Conservation (phyloP, 2,113 vertebrate species). For the Mustelus asterias region DNA sequence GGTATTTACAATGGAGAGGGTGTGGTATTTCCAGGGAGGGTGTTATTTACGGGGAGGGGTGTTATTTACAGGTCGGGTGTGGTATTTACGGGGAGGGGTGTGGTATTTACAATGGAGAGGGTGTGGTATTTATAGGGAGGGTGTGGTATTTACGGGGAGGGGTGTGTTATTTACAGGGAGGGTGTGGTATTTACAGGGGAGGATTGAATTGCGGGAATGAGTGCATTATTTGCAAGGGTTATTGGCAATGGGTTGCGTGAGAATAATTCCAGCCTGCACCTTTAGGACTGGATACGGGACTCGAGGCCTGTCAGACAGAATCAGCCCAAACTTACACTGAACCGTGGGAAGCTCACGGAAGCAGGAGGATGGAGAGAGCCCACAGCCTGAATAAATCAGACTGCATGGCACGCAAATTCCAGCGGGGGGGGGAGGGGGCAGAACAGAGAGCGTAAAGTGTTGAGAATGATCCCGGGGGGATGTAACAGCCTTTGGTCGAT, state of each 20-base stretch:
- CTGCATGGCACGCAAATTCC: not conserved
- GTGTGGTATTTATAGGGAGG: too few relatives aligned
- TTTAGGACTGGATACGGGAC: not conserved
- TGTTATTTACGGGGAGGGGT: too few relatives aligned
- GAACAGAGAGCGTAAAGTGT: not conserved
- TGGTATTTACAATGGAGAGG: too few relatives aligned
- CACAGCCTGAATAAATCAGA: not conserved
- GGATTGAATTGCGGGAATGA: not conserved
- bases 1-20: too few relatives aligned
- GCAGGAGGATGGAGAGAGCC: not conserved
- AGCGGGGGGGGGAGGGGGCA: not conserved
- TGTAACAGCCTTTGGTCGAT: not conserved
- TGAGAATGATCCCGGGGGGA: not conserved
- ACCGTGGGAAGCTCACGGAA: not conserved
- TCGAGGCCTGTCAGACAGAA: not conserved
- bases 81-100: not conserved
- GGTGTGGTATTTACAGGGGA: not conserved
- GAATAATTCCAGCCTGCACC: not conserved
- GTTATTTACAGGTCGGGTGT: not conserved
- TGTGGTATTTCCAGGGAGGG: not conserved
- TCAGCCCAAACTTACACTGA: not conserved
- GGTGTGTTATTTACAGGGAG: too few relatives aligned
- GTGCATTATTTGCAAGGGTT: not conserved
- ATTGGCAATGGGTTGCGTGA: not conserved
- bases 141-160: too few relatives aligned